These are phyloP conservation scores for Pleuronectes platessa DNA, from an alignment of 2,113 vertebrate species.

Conservation along the genomic window DNA sequence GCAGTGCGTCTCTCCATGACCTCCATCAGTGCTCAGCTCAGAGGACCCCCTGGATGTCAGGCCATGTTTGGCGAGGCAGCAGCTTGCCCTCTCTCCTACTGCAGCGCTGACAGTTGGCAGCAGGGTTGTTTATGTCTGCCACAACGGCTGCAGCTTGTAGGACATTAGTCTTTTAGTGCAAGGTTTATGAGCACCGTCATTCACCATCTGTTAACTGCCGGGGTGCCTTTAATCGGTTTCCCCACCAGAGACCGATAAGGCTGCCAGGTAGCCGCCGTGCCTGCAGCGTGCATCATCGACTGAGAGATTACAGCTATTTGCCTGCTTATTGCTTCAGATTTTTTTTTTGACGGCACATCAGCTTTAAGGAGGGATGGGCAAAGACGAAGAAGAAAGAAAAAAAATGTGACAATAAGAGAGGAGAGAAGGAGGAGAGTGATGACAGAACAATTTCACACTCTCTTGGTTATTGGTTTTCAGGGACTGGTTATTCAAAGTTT, in stretches of 20 bases:
- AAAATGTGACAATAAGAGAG: slow-evolving; percentile 36
- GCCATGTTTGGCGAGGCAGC: slow-evolving; percentile 18
- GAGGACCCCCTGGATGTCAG: slow-evolving; percentile 26
- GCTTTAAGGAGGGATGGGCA: slow-evolving; percentile 14
- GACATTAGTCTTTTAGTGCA: slow-evolving; percentile 66
- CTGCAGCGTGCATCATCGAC: slow-evolving; percentile 51
- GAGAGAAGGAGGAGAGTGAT: slow-evolving; percentile 28
- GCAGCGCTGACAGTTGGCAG: slow-evolving; percentile 36
- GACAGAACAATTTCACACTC: slow-evolving; percentile 68
- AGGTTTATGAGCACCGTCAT: slow-evolving; percentile 57
- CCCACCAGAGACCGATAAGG: slow-evolving; percentile 55
- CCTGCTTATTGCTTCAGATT: slow-evolving; percentile 42
- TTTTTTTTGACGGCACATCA: slow-evolving; percentile 52
- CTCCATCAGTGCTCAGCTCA: slow-evolving; percentile 31
- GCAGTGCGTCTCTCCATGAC: slow-evolving; percentile 9
- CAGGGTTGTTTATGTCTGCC: slow-evolving; percentile 47
- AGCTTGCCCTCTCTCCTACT: slow-evolving; percentile 38
- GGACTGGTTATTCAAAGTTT: slow-evolving; percentile 47
- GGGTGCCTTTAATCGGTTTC: slow-evolving; percentile 48
- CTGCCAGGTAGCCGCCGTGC: slow-evolving; percentile 46
- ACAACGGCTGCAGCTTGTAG: slow-evolving; percentile 48
- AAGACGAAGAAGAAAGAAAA: slow-evolving; percentile 10
- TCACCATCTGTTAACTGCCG: slow-evolving; percentile 66
- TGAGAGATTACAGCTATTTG: slow-evolving; percentile 66
- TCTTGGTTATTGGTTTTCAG: slow-evolving; percentile 58